A percentile compares a stretch with the other conserved stretches of the same genome.
These are phyloP conservation scores for Brachyistius frenatus DNA, from an alignment of 2,113 vertebrate genomes.

Conservation along the genomic window DNA sequence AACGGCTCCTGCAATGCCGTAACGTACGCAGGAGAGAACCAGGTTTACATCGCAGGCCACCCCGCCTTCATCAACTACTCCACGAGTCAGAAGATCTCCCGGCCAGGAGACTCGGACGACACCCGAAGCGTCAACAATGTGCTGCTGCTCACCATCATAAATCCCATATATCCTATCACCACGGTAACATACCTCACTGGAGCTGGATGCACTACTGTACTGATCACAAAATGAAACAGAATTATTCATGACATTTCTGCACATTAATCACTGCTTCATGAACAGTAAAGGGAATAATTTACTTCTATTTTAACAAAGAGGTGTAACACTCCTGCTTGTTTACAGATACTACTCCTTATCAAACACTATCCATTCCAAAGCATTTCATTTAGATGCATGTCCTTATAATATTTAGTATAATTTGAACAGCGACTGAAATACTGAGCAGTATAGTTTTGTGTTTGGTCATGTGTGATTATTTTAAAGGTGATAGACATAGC, in stretches of 20 bases:
- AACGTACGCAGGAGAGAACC: conserved; percentile 94
- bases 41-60: conserved; percentile 94
- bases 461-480: background rate
- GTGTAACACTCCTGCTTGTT: background rate
- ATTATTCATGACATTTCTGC: background rate
- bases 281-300: background rate
- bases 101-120: conserved; percentile 90
- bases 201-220: background rate
- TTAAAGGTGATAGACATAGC: background rate
- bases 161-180: conserved; percentile 93
- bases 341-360: background rate
- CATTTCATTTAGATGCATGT: no score
- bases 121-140: conserved; percentile 93
- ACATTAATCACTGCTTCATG: background rate
- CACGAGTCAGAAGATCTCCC: conserved; percentile 96
- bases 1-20: conserved; percentile 93
- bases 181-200: conserved; percentile 79
- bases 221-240: background rate
- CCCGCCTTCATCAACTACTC: conserved; percentile 97
- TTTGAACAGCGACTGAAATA: no score
- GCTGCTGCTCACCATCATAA: conserved; percentile 94
- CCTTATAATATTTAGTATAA: no score
- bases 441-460: background rate
- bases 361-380: background rate
- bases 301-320: background rate